Base-by-base conservation (phyloP, 2,888 invertebrate genomes). In the Leptodirus hochenwartii region DNA sequence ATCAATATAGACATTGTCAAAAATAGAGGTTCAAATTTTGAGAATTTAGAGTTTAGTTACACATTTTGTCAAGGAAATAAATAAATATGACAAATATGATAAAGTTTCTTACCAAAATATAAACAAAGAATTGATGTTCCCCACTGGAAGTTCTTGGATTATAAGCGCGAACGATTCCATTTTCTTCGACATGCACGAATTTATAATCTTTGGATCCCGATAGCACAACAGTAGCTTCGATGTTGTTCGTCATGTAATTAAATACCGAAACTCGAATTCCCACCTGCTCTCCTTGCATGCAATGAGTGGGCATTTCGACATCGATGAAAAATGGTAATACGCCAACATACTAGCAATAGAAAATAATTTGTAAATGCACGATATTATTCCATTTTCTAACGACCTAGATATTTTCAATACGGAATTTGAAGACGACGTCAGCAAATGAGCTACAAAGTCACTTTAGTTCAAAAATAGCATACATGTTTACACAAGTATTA, bases 51-150 rank as follows among this genome's bases (percentile, higher is more conserved):
- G n/a, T n/a, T n/a, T n/a, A n/a, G n/a, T n/a, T n/a, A n/a, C n/a
- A n/a, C n/a, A n/a, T n/a, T n/a, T n/a, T n/a, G n/a, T n/a, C n/a
- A n/a, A n/a, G n/a, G n/a, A n/a, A n/a, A n/a, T n/a, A n/a, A n/a
- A n/a, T n/a, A n/a, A n/a, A n/a, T n/a, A n/a, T n/a, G n/a, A 3
- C n/a, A 17, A 33, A 26, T 17, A 26, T 15, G 9, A 5, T 20
- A 25, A 28, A 8, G 12, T 14, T 17, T 31, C 30, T 29, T 29
- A 50, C 49, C 41, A 49, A 49, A 30, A 88, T 71, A 61, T 78
- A 90, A 43, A 91, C 71, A 53, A 93, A 82, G 59, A 91, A 90
- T 54, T 95, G 91, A 58, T 91, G 88, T 54, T 93, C 90, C 34
- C 91, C 91, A 51, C 69, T 78, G 2, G 87, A 81, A 3, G 88